These are phyloP conservation scores for Oscheius sp. DNA, from an alignment of 2,888 invertebrate genomes.

Conservation along the genomic window DNA sequence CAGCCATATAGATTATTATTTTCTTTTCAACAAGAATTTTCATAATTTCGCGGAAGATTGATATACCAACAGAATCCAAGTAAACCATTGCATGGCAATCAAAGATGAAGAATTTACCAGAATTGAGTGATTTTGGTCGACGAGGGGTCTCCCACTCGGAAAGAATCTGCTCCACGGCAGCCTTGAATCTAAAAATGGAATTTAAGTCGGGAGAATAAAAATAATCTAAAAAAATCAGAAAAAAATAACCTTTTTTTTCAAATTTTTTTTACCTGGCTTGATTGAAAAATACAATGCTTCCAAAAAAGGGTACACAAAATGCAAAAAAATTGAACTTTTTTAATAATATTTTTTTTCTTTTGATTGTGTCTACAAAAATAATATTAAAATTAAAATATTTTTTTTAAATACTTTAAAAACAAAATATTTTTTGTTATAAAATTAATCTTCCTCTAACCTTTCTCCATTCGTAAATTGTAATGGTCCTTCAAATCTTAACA, in stretches of 20 bases:
- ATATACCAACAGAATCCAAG: constrained; percentile 12
- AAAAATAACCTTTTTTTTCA: no score
- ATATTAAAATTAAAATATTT: no score
- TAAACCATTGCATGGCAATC: constrained; percentile 21
- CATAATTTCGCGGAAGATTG: constrained; percentile 11
- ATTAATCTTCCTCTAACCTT: neutral
- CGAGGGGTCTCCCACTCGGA: constrained; percentile 1
- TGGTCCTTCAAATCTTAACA: constrained; percentile 25
- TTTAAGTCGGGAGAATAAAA: no score
- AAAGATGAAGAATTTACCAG: constrained; percentile 14
- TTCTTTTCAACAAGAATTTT: neutral
- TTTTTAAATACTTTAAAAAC: no score
- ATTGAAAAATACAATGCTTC: no score
- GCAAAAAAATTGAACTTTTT: neutral
- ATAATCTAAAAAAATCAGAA: no score
- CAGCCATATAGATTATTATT: constrained; percentile 10
- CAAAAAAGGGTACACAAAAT: neutral
- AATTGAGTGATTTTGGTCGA: neutral
- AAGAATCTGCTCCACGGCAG: neutral
- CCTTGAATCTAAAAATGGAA: constrained; percentile 10
- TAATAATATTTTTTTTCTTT: no score
- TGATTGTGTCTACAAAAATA: no score
- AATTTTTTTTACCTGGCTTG: no score
- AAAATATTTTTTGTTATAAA: no score
- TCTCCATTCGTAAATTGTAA: constrained; percentile 28